These are phyloP conservation scores for Lasiurus borealis DNA, from an alignment of 2,113 vertebrate genomes.

Conservation along the genomic window DNA sequence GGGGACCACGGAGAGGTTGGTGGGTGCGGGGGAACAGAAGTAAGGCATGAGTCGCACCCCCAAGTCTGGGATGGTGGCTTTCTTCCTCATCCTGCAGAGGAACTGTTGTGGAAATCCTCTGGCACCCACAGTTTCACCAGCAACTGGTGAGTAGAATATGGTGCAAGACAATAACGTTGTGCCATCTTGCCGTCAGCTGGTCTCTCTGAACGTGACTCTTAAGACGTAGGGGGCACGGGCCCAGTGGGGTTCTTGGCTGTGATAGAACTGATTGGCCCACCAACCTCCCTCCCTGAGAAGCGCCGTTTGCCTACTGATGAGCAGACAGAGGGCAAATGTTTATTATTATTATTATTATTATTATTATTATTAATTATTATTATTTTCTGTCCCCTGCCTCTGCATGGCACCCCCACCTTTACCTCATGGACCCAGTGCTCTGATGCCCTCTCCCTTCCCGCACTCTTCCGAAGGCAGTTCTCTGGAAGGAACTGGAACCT, in stretches of 20 bases:
- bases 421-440: not conserved
- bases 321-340: too few relatives aligned
- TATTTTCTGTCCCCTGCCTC: not conserved
- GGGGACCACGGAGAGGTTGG: not conserved
- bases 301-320: not conserved
- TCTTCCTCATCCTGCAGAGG: too few relatives aligned
- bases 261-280: not conserved
- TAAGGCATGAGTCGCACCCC: accelerated
- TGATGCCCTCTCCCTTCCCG: too few relatives aligned
- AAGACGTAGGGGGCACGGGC: not conserved
- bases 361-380: too few relatives aligned
- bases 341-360: too few relatives aligned
- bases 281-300: not conserved
- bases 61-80: not conserved
- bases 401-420: not conserved
- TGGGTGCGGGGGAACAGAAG: accelerated
- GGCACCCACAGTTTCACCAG: not conserved
- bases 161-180: accelerated
- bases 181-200: not conserved
- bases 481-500: not conserved
- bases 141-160: not conserved
- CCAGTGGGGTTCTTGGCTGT: not conserved
- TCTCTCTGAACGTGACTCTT: not conserved
- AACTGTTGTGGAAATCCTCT: not conserved
- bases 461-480: not conserved